Evolutionary conservation across 2,888 invertebrate genomes (phyloP).

Genomic region (Dynastes hyllus): DNA sequence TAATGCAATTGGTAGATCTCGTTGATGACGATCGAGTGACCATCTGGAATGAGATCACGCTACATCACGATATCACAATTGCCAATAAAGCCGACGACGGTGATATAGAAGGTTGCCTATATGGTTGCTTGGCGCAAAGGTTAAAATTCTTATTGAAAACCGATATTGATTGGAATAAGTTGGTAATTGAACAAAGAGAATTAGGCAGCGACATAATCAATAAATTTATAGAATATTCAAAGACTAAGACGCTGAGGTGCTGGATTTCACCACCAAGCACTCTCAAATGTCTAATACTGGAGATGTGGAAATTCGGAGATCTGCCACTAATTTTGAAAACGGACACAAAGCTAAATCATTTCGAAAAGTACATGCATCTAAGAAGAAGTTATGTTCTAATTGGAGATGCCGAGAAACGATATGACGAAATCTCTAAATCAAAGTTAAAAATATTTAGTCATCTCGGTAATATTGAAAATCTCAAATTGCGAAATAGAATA

Average conservation of each 20-base stretch:
- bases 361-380: neutral
- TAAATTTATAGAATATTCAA: neutral
- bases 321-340: neutral
- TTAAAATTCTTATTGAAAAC: neutral
- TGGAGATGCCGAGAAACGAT: neutral
- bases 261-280: neutral
- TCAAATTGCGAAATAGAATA: neutral
- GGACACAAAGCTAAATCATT: neutral
- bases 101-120: neutral
- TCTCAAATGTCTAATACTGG: neutral
- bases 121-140: neutral
- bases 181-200: neutral
- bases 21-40: neutral
- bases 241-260: neutral
- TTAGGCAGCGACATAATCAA: neutral
- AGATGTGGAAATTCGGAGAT: neutral
- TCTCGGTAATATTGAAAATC: neutral
- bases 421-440: neutral
- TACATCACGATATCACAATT: neutral
- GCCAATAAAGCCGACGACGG: neutral
- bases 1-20: neutral
- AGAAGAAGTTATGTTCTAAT: neutral
- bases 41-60: neutral
- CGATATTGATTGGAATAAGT: neutral
- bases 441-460: neutral